Base-by-base conservation (phyloP, 2,797 vertebrate genomes). In the Champsocephalus esox region DNA sequence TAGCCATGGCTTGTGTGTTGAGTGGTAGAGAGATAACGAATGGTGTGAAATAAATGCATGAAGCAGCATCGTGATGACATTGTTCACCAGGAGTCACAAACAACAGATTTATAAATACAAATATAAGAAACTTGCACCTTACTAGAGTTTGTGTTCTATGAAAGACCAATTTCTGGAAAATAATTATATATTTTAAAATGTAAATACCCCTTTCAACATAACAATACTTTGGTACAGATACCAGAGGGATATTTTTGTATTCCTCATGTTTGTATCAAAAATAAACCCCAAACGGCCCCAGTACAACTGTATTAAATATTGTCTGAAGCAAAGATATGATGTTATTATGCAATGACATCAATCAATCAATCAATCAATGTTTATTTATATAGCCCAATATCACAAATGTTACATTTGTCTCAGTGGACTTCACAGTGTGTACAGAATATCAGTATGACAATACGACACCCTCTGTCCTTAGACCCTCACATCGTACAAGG, bases 1-100 rank as follows among this genome's bases (percentile, higher is more conserved):
- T 99, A 98, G 95, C 89, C 17, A 21, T 83, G 72, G 58, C 57
- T 57, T 75, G 72, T 83, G 81, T 80, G 67, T 64, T 58, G 46
- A 55, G 52, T 71, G 75, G 46, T 32, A 55, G 58, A 56, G 63
- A 3, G 41, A 38, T 57, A 4, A 41, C 74, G 88, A 88, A 87
- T 89, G 79, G 58, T 69, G 57, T 86, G 78, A 45, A 75, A 66
- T 63, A 72, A 65, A 76, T 83, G 92, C 90, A 92, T 89, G 83
- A 75, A 66, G 56, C 54, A 61, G 67, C n/a, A 46, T 12, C 1
- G 12, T 73, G 49, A 52, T 60, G 43, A 57, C 50, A 14, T 10
- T 63, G 17, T 63, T 72, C 19, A 49, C 12, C 43, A 38, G 32
- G 9, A 67, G 43, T 44, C 4, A 77, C 32, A 45, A 51, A 19